Conservation (phyloP, 1,140 invertebrate genomes). For the Popillia japonica region DNA sequence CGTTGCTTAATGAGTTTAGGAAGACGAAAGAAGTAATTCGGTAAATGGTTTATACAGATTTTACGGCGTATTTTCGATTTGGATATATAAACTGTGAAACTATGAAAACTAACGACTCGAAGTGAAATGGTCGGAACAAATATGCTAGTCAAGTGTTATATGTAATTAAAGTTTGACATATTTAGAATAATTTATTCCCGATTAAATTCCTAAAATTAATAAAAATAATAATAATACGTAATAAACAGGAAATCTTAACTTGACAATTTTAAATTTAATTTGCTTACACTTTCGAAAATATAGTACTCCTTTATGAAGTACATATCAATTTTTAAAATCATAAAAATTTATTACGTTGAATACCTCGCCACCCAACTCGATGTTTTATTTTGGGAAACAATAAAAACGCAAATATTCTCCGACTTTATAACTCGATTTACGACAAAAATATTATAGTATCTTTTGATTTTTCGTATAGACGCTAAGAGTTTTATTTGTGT, state of each 20-base stretch:
- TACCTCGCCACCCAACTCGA: neutral
- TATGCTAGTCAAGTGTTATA: neutral
- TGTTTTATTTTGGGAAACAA: conserved; percentile 2
- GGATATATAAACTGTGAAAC: neutral
- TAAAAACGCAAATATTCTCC: neutral
- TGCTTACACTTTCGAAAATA: neutral
- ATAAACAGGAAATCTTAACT: neutral
- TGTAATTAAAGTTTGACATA: neutral
- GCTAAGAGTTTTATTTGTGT: neutral
- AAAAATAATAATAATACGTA: neutral
- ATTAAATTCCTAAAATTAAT: neutral
- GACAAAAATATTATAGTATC: conserved; percentile 6
- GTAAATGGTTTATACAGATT: neutral
- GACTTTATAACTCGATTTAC: neutral
- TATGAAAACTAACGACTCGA: neutral
- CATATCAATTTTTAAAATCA: neutral
- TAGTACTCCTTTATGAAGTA: neutral
- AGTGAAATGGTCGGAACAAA: neutral
- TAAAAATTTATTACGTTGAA: neutral
- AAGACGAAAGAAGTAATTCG: conserved; percentile 11
- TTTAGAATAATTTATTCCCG: neutral
- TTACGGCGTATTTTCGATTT: neutral
- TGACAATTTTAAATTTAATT: neutral
- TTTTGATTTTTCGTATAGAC: conserved; percentile 3
- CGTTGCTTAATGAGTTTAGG: conserved; percentile 8